A percentile compares a stretch with the other conserved stretches of the same genome.
Conservation (phyloP, 2,113 vertebrate genomes). For the Pseudorhombus dupliciocellatus region DNA sequence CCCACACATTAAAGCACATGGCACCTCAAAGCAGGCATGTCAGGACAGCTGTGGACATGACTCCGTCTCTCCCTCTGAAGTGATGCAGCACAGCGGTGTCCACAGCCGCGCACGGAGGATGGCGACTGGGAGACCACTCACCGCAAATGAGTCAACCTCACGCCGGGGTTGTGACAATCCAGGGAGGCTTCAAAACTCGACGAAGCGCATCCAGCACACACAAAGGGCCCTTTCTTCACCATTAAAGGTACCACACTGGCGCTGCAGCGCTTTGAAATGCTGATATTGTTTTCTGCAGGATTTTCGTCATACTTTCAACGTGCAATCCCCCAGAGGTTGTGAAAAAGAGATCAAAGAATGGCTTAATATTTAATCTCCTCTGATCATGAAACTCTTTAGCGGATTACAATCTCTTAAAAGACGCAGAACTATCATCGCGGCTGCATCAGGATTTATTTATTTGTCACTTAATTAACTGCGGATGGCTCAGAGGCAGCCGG, state of each 20-base stretch:
- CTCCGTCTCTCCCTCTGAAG: constrained; percentile 60
- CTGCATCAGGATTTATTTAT: constrained; percentile 36
- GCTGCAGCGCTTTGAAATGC: constrained; percentile 73
- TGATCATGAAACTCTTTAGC: constrained; percentile 57
- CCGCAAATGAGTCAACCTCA: constrained; percentile 70
- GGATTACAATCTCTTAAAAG: constrained; percentile 51
- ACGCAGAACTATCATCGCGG: constrained; percentile 7
- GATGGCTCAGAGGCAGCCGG: constrained; percentile 58
- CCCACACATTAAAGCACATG: constrained; percentile 64
- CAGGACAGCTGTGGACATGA: constrained; percentile 69
- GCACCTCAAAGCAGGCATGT: constrained; percentile 71
- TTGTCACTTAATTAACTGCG: constrained; percentile 73
- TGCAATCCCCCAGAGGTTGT: constrained; percentile 54
- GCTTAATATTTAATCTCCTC: constrained; percentile 60
- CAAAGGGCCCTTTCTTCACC: constrained; percentile 69
- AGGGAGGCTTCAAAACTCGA: constrained; percentile 58
- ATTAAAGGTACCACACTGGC: constrained; percentile 69
- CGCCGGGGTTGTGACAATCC: constrained; percentile 71
- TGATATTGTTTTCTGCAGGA: constrained; percentile 68
- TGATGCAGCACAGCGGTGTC: constrained; percentile 51
- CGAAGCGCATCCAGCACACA: constrained; percentile 49
- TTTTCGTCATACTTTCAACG: constrained; percentile 71
- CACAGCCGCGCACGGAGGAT: constrained; percentile 21
- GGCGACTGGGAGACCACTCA: constrained; percentile 53
- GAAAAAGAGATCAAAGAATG: constrained; percentile 62